A percentile compares a stretch with the other conserved stretches of the same genome.
phyloP scores from a whole-genome alignment of 2,113 vertebrate species.

The Proteles cristata region DNA sequence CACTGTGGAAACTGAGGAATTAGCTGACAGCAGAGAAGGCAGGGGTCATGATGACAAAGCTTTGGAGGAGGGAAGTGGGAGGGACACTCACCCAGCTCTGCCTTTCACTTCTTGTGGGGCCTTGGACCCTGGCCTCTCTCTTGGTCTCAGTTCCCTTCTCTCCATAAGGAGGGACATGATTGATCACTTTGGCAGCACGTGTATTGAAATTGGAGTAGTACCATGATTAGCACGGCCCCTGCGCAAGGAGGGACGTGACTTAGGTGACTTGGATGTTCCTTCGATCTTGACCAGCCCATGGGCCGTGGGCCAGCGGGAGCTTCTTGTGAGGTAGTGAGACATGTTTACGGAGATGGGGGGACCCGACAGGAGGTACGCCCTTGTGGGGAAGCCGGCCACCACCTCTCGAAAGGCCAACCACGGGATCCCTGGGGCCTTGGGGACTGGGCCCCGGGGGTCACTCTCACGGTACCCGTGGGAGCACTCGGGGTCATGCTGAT shows the following conservation, averaged over 20 bases:
- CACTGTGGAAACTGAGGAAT: neutral
- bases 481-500: neutral
- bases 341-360: neutral
- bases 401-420: fast-evolving
- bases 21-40: neutral
- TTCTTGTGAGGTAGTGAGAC: neutral
- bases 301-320: neutral
- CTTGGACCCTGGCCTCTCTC: neutral
- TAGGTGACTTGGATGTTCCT: fast-evolving
- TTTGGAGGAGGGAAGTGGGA: no score
- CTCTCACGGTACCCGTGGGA: fast-evolving
- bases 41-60: fast-evolving
- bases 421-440: neutral
- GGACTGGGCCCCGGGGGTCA: neutral
- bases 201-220: neutral
- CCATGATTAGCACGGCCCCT: neutral
- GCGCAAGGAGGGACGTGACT: fast-evolving
- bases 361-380: fast-evolving
- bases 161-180: neutral
- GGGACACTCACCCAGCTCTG: fast-evolving
- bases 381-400: fast-evolving
- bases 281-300: neutral
- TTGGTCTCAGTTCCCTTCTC: neutral
- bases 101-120: neutral
- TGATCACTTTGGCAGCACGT: neutral